phyloP scores from a whole-genome alignment of 2,888 invertebrate genomes.

The Macrosoma leucophasiata region DNA sequence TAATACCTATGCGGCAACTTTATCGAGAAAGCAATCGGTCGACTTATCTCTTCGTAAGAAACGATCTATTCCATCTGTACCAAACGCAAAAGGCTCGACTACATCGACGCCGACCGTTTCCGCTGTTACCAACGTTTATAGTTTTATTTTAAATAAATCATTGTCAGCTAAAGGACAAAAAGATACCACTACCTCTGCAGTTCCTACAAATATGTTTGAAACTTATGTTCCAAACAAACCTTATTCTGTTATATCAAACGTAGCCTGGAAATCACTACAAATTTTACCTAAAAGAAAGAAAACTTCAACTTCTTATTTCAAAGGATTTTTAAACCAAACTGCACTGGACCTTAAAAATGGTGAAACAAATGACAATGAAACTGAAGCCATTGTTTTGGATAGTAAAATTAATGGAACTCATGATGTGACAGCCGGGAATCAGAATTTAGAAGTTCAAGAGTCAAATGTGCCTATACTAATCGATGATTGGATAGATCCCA shows the following conservation, averaged over 20 bases:
- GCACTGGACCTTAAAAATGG: constrained; percentile 50
- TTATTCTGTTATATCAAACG: constrained; percentile 47
- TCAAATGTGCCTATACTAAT: constrained; percentile 40
- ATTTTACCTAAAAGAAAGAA: constrained; percentile 35
- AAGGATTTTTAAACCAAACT: constrained; percentile 65
- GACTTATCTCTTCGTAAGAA: constrained; percentile 59
- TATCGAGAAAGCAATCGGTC: constrained; percentile 64
- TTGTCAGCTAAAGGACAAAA: constrained; percentile 3
- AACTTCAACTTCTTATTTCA: constrained; percentile 22
- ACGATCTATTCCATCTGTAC: constrained; percentile 34
- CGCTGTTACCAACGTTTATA: constrained; percentile 39
- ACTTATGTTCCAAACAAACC: constrained; percentile 33
- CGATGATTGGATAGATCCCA: constrained; percentile 56
- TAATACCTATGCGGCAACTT: constrained; percentile 55
- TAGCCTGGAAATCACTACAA: constrained; percentile 39
- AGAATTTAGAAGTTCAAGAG: constrained; percentile 46
- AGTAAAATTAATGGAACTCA: constrained; percentile 48
- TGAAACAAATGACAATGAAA: constrained; percentile 36
- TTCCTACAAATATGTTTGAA: constrained; percentile 11
- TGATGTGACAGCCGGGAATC: constrained; percentile 35
- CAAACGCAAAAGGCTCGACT: constrained; percentile 25
- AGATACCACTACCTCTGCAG: constrained; percentile 11
- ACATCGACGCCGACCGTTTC: constrained; percentile 25
- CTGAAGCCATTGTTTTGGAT: constrained; percentile 47
- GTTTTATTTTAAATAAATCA: constrained; percentile 49